phyloP scores from a whole-genome alignment of 2,888 invertebrate genomes.

The Diarsia brunnea region DNA sequence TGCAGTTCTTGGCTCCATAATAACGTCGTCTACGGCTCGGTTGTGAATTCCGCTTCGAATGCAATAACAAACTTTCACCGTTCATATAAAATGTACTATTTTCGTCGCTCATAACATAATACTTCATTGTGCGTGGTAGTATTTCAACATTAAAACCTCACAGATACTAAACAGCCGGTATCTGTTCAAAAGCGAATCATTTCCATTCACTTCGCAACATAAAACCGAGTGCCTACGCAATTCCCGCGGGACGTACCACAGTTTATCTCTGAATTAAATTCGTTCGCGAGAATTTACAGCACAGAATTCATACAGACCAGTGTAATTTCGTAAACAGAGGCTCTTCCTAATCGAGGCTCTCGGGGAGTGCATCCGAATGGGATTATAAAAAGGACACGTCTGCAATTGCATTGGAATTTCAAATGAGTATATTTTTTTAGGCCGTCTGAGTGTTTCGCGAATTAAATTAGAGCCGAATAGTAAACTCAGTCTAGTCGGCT shows the following conservation, averaged over 20 bases:
- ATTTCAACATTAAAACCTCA: conserved; percentile 20
- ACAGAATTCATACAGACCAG: conserved; percentile 56
- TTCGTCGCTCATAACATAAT: not conserved
- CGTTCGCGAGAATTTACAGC: conserved; percentile 59
- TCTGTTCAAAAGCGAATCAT: conserved; percentile 46
- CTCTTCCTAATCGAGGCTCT: conserved; percentile 71
- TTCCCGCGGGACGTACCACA: conserved; percentile 48
- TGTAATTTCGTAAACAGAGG: conserved; percentile 73
- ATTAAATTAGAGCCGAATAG: conserved; percentile 84
- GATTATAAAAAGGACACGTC: conserved; percentile 84
- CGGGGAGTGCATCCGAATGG: conserved; percentile 81
- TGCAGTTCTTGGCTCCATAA: too few species aligned
- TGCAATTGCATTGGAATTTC: conserved; percentile 86
- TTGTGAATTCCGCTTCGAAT: too few species aligned
- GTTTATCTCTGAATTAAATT: conserved; percentile 68
- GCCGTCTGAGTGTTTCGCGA: conserved; percentile 84
- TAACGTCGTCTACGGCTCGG: too few species aligned
- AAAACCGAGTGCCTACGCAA: conserved; percentile 51
- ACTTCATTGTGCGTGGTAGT: not conserved
- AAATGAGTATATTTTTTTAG: conserved; percentile 88
- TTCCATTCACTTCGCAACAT: conserved; percentile 48
- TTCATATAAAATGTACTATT: not conserved
- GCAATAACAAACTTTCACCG: too few species aligned
- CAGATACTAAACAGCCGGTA: conserved; percentile 25
- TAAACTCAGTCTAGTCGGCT: conserved; percentile 74